Percentiles rank a stretch among this genome's conserved stretches.
Conservation (phyloP, 2,888 invertebrate genomes). For the Synergus umbraculus region DNA sequence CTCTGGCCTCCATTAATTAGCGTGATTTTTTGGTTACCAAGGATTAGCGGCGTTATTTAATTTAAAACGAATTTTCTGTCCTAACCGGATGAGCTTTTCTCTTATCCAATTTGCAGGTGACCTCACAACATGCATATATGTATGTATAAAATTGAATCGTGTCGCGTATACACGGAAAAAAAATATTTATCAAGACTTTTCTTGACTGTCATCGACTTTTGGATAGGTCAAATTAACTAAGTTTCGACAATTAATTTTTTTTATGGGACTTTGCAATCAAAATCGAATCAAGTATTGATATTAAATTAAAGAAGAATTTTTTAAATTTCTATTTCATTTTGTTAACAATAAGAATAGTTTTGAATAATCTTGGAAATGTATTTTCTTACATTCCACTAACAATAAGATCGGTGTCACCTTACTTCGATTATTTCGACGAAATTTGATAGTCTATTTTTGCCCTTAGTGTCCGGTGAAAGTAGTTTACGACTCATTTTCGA, state of each 20-base stretch:
- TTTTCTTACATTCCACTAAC: not conserved
- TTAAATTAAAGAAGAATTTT: no score
- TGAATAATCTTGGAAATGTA: not conserved
- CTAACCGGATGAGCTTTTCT: slow-evolving; percentile 40
- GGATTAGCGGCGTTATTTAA: slow-evolving; percentile 52
- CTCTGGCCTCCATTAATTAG: slow-evolving; percentile 62
- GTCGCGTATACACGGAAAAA: not conserved
- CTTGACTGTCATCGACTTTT: no score
- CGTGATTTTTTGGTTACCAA: slow-evolving; percentile 59
- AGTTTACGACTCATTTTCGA: slow-evolving; percentile 44
- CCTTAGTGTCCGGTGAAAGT: slow-evolving; percentile 53
- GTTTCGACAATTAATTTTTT: no score
- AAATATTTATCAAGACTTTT: no score
- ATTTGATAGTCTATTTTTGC: slow-evolving; percentile 58
- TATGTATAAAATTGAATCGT: not conserved
- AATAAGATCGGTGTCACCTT: slow-evolving; percentile 49
- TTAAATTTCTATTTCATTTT: slow-evolving; percentile 1
- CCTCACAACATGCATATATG: not conserved
- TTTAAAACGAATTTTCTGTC: slow-evolving; percentile 46
- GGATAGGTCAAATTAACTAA: no score
- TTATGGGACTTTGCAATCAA: no score
- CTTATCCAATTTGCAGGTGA: slow-evolving; percentile 48
- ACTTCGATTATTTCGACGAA: slow-evolving; percentile 50
- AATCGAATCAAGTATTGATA: no score
- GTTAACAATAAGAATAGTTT: not conserved